Conservation (phyloP, 2,113 vertebrate species). For the Thunnus thynnus region DNA sequence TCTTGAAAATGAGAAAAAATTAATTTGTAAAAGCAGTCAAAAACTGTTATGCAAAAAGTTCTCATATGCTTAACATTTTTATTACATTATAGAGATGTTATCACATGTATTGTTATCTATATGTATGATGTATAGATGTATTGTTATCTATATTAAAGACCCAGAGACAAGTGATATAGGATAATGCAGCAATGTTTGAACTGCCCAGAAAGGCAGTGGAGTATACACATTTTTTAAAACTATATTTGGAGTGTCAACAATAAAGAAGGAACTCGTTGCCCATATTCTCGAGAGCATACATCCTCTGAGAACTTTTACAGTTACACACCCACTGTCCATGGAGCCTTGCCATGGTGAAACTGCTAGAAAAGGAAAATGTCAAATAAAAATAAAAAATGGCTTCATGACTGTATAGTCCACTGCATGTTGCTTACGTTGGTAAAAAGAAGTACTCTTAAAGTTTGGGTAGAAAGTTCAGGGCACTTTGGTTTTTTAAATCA, state of each 20-base stretch:
- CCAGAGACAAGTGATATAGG: not conserved
- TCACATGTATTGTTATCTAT: too few species aligned
- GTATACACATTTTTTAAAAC: not conserved
- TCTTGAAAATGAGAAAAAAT: too few species aligned
- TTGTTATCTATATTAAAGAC: too few species aligned
- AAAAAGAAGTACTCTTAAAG: conserved; percentile 38
- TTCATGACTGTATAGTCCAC: conserved; percentile 1
- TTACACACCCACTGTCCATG: not conserved
- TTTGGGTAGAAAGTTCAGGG: conserved; percentile 53
- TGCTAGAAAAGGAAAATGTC: conserved; percentile 52
- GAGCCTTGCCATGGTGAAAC: conserved; percentile 32
- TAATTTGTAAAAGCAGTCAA: too few species aligned
- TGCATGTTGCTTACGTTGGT: conserved; percentile 33
- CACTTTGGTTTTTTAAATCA: conserved; percentile 48
- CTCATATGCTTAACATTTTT: too few species aligned
- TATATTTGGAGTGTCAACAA: not conserved
- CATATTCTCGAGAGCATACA: not conserved
- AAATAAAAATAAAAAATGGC: conserved; percentile 55
- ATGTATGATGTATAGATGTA: too few species aligned
- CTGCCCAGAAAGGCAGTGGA: not conserved
- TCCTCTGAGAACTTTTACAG: conserved; percentile 10
- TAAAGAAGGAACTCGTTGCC: not conserved
- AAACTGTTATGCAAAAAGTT: too few species aligned
- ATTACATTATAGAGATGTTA: too few species aligned
- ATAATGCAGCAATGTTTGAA: not conserved